Conservation (phyloP, 2,113 vertebrate genomes). For the Sylvilagus bachmani region DNA sequence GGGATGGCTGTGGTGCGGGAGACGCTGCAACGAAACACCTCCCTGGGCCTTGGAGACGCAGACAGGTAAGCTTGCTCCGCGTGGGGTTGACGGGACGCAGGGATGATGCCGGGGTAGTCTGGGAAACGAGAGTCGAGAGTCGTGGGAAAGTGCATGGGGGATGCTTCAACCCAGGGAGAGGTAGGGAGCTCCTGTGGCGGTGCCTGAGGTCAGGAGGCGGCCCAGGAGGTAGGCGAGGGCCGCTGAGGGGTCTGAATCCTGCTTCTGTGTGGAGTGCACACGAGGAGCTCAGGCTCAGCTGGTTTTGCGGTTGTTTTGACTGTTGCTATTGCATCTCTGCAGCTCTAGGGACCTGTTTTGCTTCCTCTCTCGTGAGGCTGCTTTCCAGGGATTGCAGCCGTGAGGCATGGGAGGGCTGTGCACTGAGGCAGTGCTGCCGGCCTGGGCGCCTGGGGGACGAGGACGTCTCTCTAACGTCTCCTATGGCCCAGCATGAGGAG, state of each 20-base stretch:
- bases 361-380: constrained; percentile 55
- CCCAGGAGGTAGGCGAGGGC: neutral
- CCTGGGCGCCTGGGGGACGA: neutral
- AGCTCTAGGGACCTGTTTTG: constrained; percentile 11
- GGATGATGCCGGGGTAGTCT: neutral
- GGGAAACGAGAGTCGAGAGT: no score
- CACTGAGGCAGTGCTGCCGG: neutral
- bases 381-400: constrained; percentile 71
- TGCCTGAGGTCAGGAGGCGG: neutral
- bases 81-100: neutral
- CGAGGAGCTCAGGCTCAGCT: neutral
- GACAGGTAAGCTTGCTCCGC: constrained; percentile 92
- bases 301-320: constrained; percentile 3
- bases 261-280: no score
- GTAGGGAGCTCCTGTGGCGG: rapidly evolving
- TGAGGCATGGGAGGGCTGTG: neutral
- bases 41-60: constrained; percentile 95
- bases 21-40: constrained; percentile 92
- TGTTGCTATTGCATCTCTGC: neutral
- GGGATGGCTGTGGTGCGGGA: constrained; percentile 96
- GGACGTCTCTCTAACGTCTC: neutral
- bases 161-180: neutral
- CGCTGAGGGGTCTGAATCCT: neutral
- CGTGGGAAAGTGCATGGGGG: neutral
- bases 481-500: neutral